phyloP scores from a whole-genome alignment of 2,888 invertebrate genomes.

The Tinea pellionella region DNA sequence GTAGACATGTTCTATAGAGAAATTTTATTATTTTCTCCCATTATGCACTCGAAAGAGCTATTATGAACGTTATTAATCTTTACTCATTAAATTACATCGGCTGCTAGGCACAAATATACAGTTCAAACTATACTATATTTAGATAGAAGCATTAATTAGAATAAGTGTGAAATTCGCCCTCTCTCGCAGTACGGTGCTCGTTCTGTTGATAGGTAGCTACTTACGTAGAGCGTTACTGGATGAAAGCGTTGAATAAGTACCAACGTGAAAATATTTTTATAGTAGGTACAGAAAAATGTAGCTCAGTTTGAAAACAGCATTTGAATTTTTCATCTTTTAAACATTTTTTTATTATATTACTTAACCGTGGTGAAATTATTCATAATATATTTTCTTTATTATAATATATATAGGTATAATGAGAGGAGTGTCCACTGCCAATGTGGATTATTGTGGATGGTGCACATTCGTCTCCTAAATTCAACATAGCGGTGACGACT shows the following conservation, averaged over 20 bases:
- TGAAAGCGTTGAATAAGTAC: constrained; percentile 12
- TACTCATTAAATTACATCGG: constrained; percentile 17
- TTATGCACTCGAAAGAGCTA: too few relatives aligned
- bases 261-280: constrained; percentile 10
- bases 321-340: background rate
- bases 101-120: constrained; percentile 14
- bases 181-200: constrained; percentile 4
- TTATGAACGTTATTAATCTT: background rate
- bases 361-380: too few relatives aligned
- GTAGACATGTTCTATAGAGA: too few relatives aligned
- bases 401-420: too few relatives aligned
- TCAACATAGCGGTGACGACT: too few relatives aligned
- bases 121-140: background rate
- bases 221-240: background rate
- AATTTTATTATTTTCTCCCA: too few relatives aligned
- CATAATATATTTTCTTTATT: too few relatives aligned
- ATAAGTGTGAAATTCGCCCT: constrained; percentile 17
- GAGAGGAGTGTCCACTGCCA: too few relatives aligned
- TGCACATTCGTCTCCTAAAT: too few relatives aligned
- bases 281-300: background rate
- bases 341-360: too few relatives aligned
- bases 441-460: too few relatives aligned
- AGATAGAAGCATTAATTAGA: constrained; percentile 16
- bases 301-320: background rate
- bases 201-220: constrained; percentile 8